Base-by-base conservation (phyloP, 2,797 vertebrate genomes). In the Syndactyla subalaris region DNA sequence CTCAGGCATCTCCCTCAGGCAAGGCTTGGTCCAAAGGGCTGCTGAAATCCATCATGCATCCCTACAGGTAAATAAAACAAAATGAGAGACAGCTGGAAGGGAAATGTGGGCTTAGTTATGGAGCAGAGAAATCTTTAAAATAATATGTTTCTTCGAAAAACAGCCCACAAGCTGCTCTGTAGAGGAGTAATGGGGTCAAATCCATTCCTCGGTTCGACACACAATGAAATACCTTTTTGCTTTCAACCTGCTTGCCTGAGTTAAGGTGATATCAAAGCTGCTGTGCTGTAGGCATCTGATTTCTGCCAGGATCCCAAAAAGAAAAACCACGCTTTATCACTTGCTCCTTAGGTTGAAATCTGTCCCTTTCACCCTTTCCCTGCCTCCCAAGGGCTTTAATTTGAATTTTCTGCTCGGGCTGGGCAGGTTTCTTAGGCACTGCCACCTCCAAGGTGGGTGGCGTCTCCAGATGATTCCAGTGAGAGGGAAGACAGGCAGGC, bases 321-420 rank as follows among this genome's bases (percentile, higher is more conserved):
- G 27, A 32, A 78, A 84, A 86, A 19, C 0, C 32, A 30, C 0
- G 0, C 2, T 2, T 77, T 88, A 41, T 41, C 63, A 14, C 12
- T 73, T 67, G 15, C 27, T 89, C 38, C 29, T 74, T 36, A 26
- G 20, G 21, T 49, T 61, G 41, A 79, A 95, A 79, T 75, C 49
- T 22, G 7, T 59, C 52, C 59, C 17, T 58, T 67, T 91, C 9
- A 0, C 59, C 32, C 20, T 32, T 79, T 63, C 21, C 29, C 29
- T 72, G 21, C 55, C 48, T 79, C 16, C 62, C 16, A 34, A 45
- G 45, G 32, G 7, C 36, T 77, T 80, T 63, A 72, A 89, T 92
- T 88, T 89, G 22, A 88, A 65, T 88, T 81, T 81, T 77, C 16
- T 75, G 3, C 66, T 76, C 36, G 30, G 34, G 23, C 10, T 58